phyloP scores from a whole-genome alignment of 2,888 invertebrate genomes.

The Rhyacophila evoluta region DNA sequence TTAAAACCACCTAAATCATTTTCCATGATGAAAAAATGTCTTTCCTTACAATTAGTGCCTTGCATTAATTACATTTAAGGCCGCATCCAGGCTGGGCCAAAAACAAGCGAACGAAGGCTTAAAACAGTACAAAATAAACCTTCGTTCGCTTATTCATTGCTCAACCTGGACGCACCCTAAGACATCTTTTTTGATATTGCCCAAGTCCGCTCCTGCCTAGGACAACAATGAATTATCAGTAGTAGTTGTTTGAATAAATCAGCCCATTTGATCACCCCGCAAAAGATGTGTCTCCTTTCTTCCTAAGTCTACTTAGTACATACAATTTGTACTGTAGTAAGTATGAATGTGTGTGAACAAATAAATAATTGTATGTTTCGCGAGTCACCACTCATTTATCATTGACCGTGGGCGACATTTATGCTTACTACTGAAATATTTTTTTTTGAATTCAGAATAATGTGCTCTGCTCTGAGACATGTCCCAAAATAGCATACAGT shows the following conservation, averaged over 20 bases:
- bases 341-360: background rate
- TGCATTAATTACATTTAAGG: no score
- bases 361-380: conserved; percentile 17
- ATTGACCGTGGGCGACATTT: conserved; percentile 11
- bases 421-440: conserved; percentile 10
- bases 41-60: no score
- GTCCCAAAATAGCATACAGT: conserved; percentile 5
- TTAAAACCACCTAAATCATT: no score
- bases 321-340: background rate
- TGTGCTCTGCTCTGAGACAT: conserved; percentile 24
- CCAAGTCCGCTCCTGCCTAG: background rate
- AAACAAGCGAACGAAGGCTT: no score
- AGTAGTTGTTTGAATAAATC: background rate
- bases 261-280: conserved; percentile 19
- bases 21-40: no score
- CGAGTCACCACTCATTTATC: conserved; percentile 1
- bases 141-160: no score
- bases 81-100: no score
- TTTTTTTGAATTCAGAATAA: conserved; percentile 22
- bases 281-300: conserved; percentile 9
- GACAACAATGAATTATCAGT: conserved; percentile 6
- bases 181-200: background rate
- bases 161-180: no score
- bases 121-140: no score
- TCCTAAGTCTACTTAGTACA: background rate